phyloP scores from a whole-genome alignment of 2,888 invertebrate species.

The Drosophila mayaguana region DNA sequence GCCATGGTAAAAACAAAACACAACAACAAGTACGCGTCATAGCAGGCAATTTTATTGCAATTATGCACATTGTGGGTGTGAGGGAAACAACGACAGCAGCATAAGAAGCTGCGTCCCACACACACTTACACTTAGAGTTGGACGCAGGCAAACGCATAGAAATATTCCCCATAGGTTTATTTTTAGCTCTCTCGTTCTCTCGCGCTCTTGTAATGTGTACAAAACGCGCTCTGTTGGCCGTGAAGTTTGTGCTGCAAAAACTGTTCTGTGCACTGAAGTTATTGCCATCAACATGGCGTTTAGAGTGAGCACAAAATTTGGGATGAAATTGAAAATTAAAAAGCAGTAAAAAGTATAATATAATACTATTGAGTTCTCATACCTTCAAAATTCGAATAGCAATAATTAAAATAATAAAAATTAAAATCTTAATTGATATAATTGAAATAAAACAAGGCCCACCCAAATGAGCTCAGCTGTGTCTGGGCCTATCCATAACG shows the following conservation, averaged over 20 bases:
- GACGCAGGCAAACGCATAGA: constrained; percentile 19
- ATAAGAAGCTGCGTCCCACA: constrained; percentile 59
- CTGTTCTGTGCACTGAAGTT: constrained; percentile 45
- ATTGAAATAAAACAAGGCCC: constrained; percentile 10
- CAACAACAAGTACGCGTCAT: constrained; percentile 26
- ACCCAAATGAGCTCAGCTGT: constrained; percentile 29
- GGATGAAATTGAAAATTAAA: background rate
- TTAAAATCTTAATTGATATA: background rate
- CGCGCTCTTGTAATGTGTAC: constrained; percentile 52
- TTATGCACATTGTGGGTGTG: constrained; percentile 63
- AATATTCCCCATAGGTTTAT: constrained; percentile 55
- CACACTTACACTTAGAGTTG: constrained; percentile 18
- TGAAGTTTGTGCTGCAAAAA: constrained; percentile 69
- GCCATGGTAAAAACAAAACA: constrained; percentile 72
- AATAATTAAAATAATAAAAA: background rate
- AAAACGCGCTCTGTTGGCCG: constrained; percentile 69
- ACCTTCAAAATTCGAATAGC: background rate
- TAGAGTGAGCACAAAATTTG: constrained; percentile 42
- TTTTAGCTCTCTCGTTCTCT: constrained; percentile 62
- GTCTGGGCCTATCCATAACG: constrained; percentile 30
- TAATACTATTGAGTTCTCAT: too few relatives aligned
- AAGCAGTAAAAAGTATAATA: background rate
- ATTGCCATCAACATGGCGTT: constrained; percentile 47
- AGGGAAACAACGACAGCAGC: constrained; percentile 48
- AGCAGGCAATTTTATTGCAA: constrained; percentile 54